These are phyloP conservation scores for Philonicus albiceps DNA, from an alignment of 2,888 invertebrate genomes.

Conservation along the genomic window DNA sequence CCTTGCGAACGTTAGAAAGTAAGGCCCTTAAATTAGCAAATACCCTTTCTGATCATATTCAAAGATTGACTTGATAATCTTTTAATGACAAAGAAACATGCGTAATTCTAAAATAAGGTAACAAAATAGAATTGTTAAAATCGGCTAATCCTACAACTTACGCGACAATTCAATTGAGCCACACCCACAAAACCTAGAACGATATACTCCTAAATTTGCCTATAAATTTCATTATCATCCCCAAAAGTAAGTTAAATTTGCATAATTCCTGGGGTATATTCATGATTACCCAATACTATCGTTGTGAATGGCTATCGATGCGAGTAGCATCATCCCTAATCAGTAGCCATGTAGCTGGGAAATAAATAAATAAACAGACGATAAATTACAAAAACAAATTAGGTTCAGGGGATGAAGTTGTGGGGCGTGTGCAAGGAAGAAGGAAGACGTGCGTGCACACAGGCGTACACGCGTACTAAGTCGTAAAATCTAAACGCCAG, in stretches of 20 bases:
- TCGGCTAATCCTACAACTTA: background rate
- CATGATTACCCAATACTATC: background rate
- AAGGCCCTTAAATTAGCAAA: background rate
- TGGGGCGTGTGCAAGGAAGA: slow-evolving; percentile 44
- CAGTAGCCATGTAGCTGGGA: slow-evolving; percentile 13
- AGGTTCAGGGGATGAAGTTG: background rate
- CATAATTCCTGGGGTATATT: background rate
- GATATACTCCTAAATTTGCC: background rate
- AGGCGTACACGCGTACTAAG: slow-evolving; percentile 45
- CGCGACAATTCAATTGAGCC: background rate
- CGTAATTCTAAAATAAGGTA: background rate
- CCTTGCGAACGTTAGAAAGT: background rate
- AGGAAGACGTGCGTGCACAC: slow-evolving; percentile 34
- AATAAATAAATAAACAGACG: slow-evolving; percentile 43
- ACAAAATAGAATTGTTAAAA: background rate
- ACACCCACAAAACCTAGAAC: background rate
- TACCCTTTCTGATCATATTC: background rate
- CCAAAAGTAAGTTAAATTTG: background rate
- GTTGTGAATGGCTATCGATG: background rate
- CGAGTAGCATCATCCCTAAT: slow-evolving; percentile 44
- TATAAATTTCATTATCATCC: background rate
- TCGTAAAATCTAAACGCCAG: slow-evolving; percentile 36
- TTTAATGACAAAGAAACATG: background rate
- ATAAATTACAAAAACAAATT: slow-evolving; percentile 47
- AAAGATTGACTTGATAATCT: background rate